Percentiles rank a stretch among this genome's conserved stretches.
Evolutionary conservation across 2,113 vertebrate species (phyloP).

Genomic region (Sprattus sprattus): DNA sequence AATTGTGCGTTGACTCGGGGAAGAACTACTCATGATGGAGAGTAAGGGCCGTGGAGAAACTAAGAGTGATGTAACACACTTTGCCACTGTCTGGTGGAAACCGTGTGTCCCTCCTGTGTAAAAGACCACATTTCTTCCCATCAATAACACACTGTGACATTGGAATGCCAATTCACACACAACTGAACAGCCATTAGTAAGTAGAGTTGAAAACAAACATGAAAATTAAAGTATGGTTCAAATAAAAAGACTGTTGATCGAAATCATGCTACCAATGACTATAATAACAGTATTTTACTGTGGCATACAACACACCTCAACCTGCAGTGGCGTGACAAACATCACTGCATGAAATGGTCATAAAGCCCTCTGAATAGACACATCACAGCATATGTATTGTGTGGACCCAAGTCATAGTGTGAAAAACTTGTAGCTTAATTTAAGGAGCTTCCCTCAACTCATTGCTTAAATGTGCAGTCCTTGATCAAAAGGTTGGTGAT

Average conservation of each 20-base stretch:
- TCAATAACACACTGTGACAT: not conserved
- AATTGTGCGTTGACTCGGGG: slow-evolving; percentile 36
- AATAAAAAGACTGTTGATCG: not conserved
- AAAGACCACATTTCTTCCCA: not conserved
- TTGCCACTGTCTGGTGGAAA: not conserved
- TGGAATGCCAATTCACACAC: not conserved
- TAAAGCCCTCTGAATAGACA: not conserved
- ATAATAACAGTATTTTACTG: too few species aligned
- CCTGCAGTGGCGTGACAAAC: not conserved
- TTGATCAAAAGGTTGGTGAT: not conserved
- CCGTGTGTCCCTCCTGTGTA: not conserved
- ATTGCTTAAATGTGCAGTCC: not conserved
- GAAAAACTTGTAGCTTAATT: not conserved
- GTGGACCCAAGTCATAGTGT: not conserved
- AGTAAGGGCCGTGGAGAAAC: not conserved
- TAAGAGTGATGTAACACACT: not conserved
- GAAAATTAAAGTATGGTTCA: not conserved
- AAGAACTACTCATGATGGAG: slow-evolving; percentile 34
- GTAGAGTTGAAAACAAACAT: not conserved
- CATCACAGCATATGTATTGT: not conserved
- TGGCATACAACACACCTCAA: not conserved
- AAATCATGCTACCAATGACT: too few species aligned
- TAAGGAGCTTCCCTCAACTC: too few species aligned
- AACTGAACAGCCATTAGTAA: not conserved
- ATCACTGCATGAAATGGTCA: not conserved